These are phyloP conservation scores for Datnioides undecimradiatus DNA, from an alignment of 2,113 vertebrate species.

Conservation along the genomic window DNA sequence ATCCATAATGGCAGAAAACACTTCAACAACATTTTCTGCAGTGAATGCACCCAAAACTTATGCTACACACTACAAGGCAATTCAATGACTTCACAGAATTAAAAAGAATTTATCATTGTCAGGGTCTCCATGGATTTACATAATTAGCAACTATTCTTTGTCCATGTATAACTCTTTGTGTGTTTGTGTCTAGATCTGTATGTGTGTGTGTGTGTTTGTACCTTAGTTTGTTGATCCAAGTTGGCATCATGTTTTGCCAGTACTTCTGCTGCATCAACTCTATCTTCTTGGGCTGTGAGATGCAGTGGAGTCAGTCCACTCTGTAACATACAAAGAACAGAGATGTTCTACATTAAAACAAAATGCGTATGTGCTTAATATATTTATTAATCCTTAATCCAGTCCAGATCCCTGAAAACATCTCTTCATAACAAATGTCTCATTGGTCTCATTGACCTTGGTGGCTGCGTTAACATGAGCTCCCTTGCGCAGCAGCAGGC, in stretches of 20 bases:
- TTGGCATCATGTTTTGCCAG: conserved; percentile 91
- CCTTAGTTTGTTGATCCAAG: conserved; percentile 96
- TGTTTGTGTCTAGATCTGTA: background rate
- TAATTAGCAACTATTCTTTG: background rate
- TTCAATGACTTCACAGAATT: background rate
- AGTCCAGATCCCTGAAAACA: background rate
- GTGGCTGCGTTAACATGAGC: conserved; percentile 90
- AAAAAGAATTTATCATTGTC: background rate
- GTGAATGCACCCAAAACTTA: background rate
- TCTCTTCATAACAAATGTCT: background rate
- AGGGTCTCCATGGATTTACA: background rate
- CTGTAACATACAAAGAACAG: conserved; percentile 76
- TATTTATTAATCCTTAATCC: too few relatives aligned
- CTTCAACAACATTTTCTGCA: background rate
- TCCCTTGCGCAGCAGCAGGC: conserved; percentile 90
- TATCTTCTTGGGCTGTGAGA: conserved; percentile 95
- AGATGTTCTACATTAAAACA: too few relatives aligned
- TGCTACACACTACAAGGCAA: background rate
- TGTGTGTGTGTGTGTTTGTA: conserved; percentile 52
- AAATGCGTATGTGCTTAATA: background rate
- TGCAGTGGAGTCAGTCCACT: conserved; percentile 94
- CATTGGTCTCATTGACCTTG: conserved; percentile 84
- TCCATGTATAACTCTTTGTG: too few relatives aligned
- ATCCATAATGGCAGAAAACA: too few relatives aligned
- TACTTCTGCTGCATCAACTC: conserved; percentile 91